These are phyloP conservation scores for Parus major DNA, from an alignment of 2,113 vertebrate species.

Conservation along the genomic window DNA sequence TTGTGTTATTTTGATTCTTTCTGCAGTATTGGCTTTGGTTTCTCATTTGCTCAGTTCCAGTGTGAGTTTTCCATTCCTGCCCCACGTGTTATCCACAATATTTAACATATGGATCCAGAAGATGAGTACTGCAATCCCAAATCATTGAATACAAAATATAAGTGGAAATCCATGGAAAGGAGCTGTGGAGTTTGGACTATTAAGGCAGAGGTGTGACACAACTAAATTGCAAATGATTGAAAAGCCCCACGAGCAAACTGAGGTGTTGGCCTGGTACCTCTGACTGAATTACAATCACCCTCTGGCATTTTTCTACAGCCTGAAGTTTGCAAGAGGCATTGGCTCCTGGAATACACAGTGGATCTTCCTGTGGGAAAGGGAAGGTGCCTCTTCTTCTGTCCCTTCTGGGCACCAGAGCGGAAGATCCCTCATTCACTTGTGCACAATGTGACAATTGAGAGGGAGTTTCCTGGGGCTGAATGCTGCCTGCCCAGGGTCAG, in stretches of 20 bases:
- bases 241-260: background rate
- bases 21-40: background rate
- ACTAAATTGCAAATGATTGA: background rate
- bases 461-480: slow-evolving; percentile 43
- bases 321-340: accelerated
- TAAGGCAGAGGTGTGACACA: accelerated
- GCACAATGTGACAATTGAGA: slow-evolving; percentile 15
- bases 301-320: background rate
- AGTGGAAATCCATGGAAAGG: background rate
- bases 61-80: background rate
- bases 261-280: background rate
- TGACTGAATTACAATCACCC: background rate
- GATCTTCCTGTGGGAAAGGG: slow-evolving; percentile 29
- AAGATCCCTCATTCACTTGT: background rate
- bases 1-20: background rate
- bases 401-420: accelerated
- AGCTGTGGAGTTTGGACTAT: background rate
- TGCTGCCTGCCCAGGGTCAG: background rate
- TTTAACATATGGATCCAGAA: background rate
- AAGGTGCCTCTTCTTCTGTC: background rate
- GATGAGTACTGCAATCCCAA: background rate
- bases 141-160: background rate
- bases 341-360: background rate
- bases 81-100: background rate
- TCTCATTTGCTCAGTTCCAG: background rate